Percentiles rank a stretch among this genome's conserved stretches.
These are phyloP conservation scores for Sesia apiformis DNA, from an alignment of 2,888 invertebrate species.

Conservation along the genomic window DNA sequence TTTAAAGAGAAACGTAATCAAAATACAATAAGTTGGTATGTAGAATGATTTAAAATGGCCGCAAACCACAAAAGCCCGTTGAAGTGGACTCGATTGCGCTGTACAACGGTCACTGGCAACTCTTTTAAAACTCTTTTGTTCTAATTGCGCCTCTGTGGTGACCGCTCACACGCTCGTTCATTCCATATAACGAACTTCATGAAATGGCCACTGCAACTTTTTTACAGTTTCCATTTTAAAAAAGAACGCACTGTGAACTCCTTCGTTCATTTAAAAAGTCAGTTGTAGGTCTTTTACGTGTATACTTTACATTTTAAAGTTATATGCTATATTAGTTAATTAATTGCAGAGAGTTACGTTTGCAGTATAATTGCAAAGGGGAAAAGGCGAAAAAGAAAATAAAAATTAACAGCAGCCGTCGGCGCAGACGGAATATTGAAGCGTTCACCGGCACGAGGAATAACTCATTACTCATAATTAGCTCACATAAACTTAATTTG, in stretches of 20 bases:
- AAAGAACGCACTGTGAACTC: background rate
- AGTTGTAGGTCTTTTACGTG: too few species aligned
- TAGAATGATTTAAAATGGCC: background rate
- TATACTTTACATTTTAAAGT: background rate
- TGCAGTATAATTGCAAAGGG: background rate
- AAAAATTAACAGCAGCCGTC: constrained; percentile 31
- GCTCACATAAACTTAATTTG: constrained; percentile 48
- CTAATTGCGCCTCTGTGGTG: constrained; percentile 39
- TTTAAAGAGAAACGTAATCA: too few species aligned
- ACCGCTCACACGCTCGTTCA: constrained; percentile 6
- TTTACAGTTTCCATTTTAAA: constrained; percentile 12
- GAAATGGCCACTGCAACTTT: constrained; percentile 16
- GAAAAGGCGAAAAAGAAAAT: constrained; percentile 15
- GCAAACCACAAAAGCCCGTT: background rate
- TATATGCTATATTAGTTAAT: background rate
- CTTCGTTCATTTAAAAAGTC: too few species aligned
- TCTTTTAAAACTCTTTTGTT: constrained; percentile 34
- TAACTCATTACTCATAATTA: constrained; percentile 62
- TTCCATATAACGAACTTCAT: constrained; percentile 29
- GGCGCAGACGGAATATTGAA: constrained; percentile 34
- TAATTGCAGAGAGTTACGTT: constrained; percentile 4
- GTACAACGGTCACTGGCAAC: constrained; percentile 26
- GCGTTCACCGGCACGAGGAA: constrained; percentile 25
- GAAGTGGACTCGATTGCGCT: constrained; percentile 30
- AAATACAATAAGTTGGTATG: constrained; percentile 10